Evolutionary conservation across 2,113 vertebrate genomes (phyloP).

Genomic region (Chiloscyllium plagiosum): DNA sequence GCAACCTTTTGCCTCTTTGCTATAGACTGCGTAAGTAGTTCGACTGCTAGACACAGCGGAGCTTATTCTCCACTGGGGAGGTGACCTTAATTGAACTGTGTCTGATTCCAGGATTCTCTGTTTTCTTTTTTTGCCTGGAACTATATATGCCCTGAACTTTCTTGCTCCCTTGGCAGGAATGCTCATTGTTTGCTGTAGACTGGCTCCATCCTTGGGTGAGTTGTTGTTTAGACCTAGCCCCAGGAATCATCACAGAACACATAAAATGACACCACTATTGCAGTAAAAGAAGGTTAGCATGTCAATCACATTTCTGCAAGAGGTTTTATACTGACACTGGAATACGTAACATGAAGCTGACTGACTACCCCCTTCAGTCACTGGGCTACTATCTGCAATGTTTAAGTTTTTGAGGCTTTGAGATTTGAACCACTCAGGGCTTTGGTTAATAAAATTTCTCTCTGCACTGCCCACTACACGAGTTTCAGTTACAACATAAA

Average conservation of each 20-base stretch:
- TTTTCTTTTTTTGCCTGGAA: background rate
- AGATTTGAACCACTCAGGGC: background rate
- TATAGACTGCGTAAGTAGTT: no score
- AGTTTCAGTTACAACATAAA: background rate
- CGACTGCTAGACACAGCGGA: background rate
- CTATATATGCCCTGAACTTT: background rate
- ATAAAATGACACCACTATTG: background rate
- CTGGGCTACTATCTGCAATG: background rate
- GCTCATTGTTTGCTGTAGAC: background rate
- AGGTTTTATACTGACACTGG: background rate
- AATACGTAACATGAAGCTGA: background rate
- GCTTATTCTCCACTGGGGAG: background rate
- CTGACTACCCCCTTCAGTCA: background rate
- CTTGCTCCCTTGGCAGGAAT: background rate
- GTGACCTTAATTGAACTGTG: background rate
- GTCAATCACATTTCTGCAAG: background rate
- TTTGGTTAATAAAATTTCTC: background rate
- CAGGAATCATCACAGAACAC: background rate
- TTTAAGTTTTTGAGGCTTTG: background rate
- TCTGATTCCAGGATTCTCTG: background rate
- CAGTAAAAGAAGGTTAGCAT: background rate
- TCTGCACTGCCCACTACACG: background rate
- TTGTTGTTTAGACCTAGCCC: background rate
- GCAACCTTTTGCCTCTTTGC: background rate
- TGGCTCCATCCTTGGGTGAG: background rate